Evolutionary conservation across 35 echinoderm and acorn worm species (phyloP), one percentile per base, ranked within the genome.

Genomic region (Nesometra sesokonis): DNA sequence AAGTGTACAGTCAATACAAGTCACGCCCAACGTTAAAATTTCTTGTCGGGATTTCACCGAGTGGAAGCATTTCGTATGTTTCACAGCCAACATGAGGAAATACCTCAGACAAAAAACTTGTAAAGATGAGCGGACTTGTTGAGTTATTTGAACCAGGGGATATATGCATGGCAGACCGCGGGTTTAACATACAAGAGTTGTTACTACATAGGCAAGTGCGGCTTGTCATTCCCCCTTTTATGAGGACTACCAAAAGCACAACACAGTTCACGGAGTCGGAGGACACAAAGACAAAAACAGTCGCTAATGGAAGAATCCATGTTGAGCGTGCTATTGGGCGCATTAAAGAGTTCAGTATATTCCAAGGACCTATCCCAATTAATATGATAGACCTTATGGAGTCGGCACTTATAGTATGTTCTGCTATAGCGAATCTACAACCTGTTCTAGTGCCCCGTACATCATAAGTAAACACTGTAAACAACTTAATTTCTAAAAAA

Each of bases 131-230:
- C 57, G 57, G 47, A n/a, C 0, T 94, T 17, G 47, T 88, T 36
- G 85, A 90, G 0, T 21, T 40, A 29, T 80, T 95, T 43, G 93
- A 92, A 17, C 46, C 87, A 76, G 87, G 90, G 7, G 93, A 95
- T 57, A 89, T 88, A 34, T 30, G 78, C 30, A 89, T 95, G 86
- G 93, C 93, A 27, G 93, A 95, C 34, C 30, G 87, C 29, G 93
- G 86, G 27, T 95, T 95, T 76, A 89, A 95, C 35, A 95, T 91
- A 34, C 93, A 95, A 46, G 93, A 95, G 82, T 78, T 95, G 0
- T 86, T 95, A 11, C 78, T 95, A 17, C 37, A 91, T 0, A 91
- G 87, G 32, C 86, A 91, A 57, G 93, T 95, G 17, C 85, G 79
- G 77, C 79, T 95, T 27, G 77, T 92, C 1, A 95, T 92, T 46